These are phyloP conservation scores for Arothron firmamentum DNA, from an alignment of 2,113 vertebrate species.

Conservation along the genomic window DNA sequence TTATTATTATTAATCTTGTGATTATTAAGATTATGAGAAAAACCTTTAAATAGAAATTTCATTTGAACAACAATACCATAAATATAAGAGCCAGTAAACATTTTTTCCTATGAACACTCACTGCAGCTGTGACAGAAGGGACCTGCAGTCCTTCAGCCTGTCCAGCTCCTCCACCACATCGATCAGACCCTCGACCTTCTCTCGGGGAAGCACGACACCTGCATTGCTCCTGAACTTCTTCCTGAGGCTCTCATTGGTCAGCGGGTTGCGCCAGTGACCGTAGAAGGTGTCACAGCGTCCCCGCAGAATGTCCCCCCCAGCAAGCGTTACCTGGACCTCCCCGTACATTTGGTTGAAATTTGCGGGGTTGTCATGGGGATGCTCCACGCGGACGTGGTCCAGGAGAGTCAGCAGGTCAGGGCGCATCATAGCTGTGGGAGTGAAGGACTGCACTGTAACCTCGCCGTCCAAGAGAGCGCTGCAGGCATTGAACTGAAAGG, in stretches of 20 bases:
- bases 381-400: constrained; percentile 78
- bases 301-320: constrained; percentile 71
- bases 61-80: too few species aligned
- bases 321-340: constrained; percentile 79
- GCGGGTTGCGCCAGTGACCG: constrained; percentile 87
- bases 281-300: constrained; percentile 87
- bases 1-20: too few species aligned
- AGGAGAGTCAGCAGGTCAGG: constrained; percentile 77
- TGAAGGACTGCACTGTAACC: constrained; percentile 78
- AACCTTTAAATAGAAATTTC: neutral
- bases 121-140: constrained; percentile 74
- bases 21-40: too few species aligned
- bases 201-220: constrained; percentile 66
- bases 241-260: constrained; percentile 78
- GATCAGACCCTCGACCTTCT: constrained; percentile 73
- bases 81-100: neutral
- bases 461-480: constrained; percentile 81
- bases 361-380: constrained; percentile 80
- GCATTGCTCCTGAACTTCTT: constrained; percentile 83
- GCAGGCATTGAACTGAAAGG: constrained; percentile 88
- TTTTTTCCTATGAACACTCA: constrained; percentile 30
- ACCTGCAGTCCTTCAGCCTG: constrained; percentile 33
- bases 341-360: constrained; percentile 86
- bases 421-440: constrained; percentile 59
- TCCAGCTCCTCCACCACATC: constrained; percentile 70